These are phyloP conservation scores for Trileptium ribeirensis DNA, from an alignment of 2,888 invertebrate genomes.

Conservation along the genomic window DNA sequence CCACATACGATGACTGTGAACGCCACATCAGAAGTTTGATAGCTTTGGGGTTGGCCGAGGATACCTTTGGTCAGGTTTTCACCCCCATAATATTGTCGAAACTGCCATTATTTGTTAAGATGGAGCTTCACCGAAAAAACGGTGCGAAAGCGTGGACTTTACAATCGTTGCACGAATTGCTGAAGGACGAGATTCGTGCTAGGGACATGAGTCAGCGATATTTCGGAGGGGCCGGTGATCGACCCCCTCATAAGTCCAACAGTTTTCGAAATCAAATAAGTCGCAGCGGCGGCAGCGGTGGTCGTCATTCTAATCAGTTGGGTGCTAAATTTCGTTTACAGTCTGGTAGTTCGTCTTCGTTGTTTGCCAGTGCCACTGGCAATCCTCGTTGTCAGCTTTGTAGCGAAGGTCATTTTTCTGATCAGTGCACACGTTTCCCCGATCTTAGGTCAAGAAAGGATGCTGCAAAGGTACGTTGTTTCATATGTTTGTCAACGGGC, in stretches of 20 bases:
- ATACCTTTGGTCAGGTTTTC: not conserved
- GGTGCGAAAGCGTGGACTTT: not conserved
- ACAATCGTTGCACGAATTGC: not conserved
- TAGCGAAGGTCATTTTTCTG: conserved; percentile 3
- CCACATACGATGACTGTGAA: conserved; percentile 11
- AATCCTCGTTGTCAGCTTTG: conserved; percentile 2
- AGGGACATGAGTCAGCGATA: not conserved
- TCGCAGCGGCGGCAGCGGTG: not conserved
- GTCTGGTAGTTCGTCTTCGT: too few relatives aligned
- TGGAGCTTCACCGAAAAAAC: not conserved
- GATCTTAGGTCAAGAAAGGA: not conserved
- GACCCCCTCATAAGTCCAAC: too few relatives aligned
- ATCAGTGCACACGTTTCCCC: not conserved
- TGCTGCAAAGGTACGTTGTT: conserved; percentile 7
- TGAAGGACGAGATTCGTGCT: not conserved
- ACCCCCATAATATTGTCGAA: not conserved
- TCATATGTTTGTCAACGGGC: not conserved
- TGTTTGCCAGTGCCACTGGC: too few relatives aligned
- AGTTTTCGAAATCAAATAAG: too few relatives aligned
- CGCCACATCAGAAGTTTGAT: conserved; percentile 1
- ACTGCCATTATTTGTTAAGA: not conserved
- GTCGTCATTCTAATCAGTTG: too few relatives aligned
- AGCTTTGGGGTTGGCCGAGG: not conserved
- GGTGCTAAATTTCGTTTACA: too few relatives aligned
- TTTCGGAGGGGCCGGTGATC: too few relatives aligned